These are phyloP conservation scores for Lottia gigantea DNA, from an alignment of 2,888 invertebrate genomes.

Conservation along the genomic window DNA sequence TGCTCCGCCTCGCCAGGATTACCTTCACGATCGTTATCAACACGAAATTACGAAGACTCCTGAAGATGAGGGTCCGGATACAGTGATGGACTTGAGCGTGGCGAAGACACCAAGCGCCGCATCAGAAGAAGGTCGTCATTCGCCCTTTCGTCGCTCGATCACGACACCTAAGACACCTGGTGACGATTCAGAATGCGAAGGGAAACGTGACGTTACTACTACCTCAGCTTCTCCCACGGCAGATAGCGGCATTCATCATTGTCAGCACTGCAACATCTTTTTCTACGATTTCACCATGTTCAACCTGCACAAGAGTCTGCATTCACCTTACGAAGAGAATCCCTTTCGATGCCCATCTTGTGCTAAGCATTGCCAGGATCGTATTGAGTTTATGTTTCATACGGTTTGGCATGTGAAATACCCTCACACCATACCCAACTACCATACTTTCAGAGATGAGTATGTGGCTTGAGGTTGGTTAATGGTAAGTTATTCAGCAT, in stretches of 20 bases:
- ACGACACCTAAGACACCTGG: conserved; percentile 43
- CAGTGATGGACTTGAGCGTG: conserved; percentile 57
- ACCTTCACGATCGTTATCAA: background rate
- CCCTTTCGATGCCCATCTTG: conserved; percentile 60
- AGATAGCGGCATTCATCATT: conserved; percentile 59
- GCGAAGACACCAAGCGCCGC: conserved; percentile 52
- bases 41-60: background rate
- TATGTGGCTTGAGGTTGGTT: background rate
- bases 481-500: background rate
- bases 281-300: conserved; percentile 62
- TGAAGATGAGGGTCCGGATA: conserved; percentile 28
- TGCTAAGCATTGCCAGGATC: conserved; percentile 58
- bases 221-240: conserved; percentile 52
- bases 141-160: conserved; percentile 17
- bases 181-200: conserved; percentile 53
- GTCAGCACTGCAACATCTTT: conserved; percentile 59
- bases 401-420: conserved; percentile 62
- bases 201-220: conserved; percentile 56
- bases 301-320: conserved; percentile 59
- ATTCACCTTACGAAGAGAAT: conserved; percentile 55
- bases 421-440: conserved; percentile 61
- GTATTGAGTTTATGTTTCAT: conserved; percentile 63
- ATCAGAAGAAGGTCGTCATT: conserved; percentile 45
- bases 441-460: conserved; percentile 55
- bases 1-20: conserved; percentile 12